Evolutionary conservation across 2,113 vertebrate species (phyloP), one percentile per base, ranked within the genome.

Genomic region (Pionites leucogaster): DNA sequence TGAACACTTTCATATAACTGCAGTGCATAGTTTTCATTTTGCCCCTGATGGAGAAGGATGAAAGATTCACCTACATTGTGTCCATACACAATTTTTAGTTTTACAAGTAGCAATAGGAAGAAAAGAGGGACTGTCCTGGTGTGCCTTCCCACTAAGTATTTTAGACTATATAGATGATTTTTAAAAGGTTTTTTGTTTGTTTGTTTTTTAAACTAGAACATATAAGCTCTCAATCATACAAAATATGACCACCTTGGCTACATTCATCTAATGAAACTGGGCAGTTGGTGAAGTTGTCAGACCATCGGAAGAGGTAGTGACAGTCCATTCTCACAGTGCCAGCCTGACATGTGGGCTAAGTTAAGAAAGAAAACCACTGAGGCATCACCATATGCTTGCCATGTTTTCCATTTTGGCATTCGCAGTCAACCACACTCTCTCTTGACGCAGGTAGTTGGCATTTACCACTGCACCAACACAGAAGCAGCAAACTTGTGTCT

Each of bases 241-340:
- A 97, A 95, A 95, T 70, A 92, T 22, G 52, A 88, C 80, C 70
- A 69, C 69, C 89, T 93, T 68, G 72, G 82, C 74, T 92, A 89
- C 60, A 64, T 63, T 39, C 90, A 35, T 55, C 80, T 97, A 52
- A 49, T 8, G n/a, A 78, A 97, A 92, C 83, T 93, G 91, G 97
- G 97, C 89, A 95, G 80, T 7, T 69, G 77, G 62, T 86, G 88
- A 80, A 89, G 50, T 70, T 95, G 90, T 91, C 93, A 96, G 70
- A 93, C 92, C 44, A 49, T 80, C 62, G 17, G 5, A 95, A 97
- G 96, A 97, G 93, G 90, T 87, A 96, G 95, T 92, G 95, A 97
- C 94, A 96, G 95, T 97, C 89, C 93, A 96, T 95, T 97, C 92
- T 97, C 93, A 96, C 94, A 97, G 95, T 94, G 93, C 84, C 82